These are phyloP conservation scores for Orestias chungarensis DNA, from an alignment of 2,797 vertebrate genomes.

Conservation along the genomic window DNA sequence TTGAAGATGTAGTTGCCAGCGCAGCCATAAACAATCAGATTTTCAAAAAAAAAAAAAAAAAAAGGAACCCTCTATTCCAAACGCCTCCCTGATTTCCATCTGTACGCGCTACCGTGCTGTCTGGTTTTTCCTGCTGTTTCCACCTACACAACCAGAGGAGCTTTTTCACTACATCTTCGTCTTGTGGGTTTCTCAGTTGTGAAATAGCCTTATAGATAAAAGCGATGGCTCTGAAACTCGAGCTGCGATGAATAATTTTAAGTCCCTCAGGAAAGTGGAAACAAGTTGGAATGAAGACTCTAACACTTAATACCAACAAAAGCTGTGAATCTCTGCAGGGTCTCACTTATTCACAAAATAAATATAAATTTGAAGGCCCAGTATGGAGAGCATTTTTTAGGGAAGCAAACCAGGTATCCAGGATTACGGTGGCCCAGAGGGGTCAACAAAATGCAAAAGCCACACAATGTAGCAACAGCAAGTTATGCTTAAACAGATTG, in stretches of 20 bases:
- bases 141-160: constrained; percentile 24
- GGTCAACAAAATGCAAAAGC: neutral
- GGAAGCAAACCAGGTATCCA: neutral
- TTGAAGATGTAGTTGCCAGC: neutral
- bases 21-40: neutral
- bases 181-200: constrained; percentile 3
- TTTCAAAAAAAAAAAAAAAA: neutral
- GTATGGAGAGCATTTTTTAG: neutral
- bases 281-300: neutral
- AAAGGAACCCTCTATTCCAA: neutral
- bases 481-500: neutral
- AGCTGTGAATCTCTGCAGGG: neutral
- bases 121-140: constrained; percentile 10
- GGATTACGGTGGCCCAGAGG: neutral
- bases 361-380: neutral
- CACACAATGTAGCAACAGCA: neutral
- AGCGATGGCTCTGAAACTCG: neutral
- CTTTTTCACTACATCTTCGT: constrained; percentile 1
- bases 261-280: neutral
- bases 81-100: constrained; percentile 3
- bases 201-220: neutral
- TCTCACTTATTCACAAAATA: neutral
- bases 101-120: constrained; percentile 5
- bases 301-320: neutral
- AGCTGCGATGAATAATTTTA: constrained; percentile 1